Evolutionary conservation across 2,888 invertebrate genomes (phyloP), one percentile per base, ranked within the genome.

Genomic region (Idaea aversata): DNA sequence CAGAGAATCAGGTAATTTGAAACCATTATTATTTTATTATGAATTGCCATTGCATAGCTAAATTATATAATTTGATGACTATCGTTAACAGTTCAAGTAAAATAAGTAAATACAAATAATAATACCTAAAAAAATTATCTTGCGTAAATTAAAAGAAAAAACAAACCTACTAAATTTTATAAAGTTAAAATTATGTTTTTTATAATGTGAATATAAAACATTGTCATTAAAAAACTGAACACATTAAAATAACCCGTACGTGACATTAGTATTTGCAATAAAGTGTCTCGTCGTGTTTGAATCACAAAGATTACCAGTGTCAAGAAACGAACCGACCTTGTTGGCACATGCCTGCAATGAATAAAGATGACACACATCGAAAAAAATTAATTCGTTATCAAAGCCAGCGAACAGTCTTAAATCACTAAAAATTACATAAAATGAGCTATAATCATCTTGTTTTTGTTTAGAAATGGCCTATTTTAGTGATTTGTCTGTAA

Each of bases 401-500:
- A 87, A 90, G 80, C 81, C 80, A 76, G 81, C 87, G 88, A 81
- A 77, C 80, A 76, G 76, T 80, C 88, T 78, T 91, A 88, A 77
- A 86, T 91, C 88, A 91, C 76, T 80, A 76, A 47, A 84, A 88
- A 91, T 90, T 86, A 87, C 84, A 86, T 82, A 72, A 82, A 91
- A 91, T 87, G 81, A 85, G 78, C 88, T 85, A 91, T 92, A 91
- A 91, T 87, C 85, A 85, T 84, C 87, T 88, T 90, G 91, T 91
- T 88, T 87, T 88, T 88, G 82, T 88, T 89, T 88, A 87, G 84
- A 76, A 86, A 87, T 87, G 78, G 86, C 80, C 89, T 83, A 88
- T 91, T 88, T 79, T 75, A 75, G 80, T 90, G 89, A 92, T 91
- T 91, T 91, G 88, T 91, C 74, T 84, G 81, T 85, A 85, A 88